Evolutionary conservation across 2,888 invertebrate species (phyloP), one percentile per base, ranked within the genome.

Genomic region (Argyresthia goedartella): DNA sequence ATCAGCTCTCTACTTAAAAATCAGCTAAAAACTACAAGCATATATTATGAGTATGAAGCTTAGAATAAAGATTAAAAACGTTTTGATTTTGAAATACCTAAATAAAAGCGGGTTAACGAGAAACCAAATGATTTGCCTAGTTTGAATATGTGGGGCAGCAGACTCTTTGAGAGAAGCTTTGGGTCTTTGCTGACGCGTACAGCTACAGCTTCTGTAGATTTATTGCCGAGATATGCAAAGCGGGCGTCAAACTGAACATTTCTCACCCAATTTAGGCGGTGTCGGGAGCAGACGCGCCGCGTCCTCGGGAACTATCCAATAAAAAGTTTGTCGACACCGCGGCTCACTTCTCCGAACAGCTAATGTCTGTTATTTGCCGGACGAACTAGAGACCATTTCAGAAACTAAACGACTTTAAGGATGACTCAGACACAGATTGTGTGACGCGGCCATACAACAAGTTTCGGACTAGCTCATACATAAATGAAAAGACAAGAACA

Each of bases 231-330:
- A 76, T 73, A 77, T 76, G 73, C 71, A 73, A 76, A 76, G 63
- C 62, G 61, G 60, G 60, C 64, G 64, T 69, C 74, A 69, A 72
- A 70, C 66, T 56, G 62, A 63, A 63, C 65, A 73, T 76, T 77
- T 76, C 70, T 77, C 74, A 71, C 71, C 71, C 65, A 76, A 73
- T 76, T 76, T 71, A 68, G 59, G 67, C 57, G 60, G 68, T 60
- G 66, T 64, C 60, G 47, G 57, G 59, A 61, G 59, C 58, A 55
- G 25, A 25, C 25, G 61, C 59, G 56, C 59, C 63, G 56, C 60
- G 57, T 57, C 58, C 57, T 56, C 57, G 60, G 55, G 55, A 68
- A 64, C 65, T 66, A 64, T 68, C 60, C 57, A 65, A 70, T 66
- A 71, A 71, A 73, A 73, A 71, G 65, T 71, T 70, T 63, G 64